Percentiles rank a stretch among this genome's conserved stretches.
phyloP scores from a whole-genome alignment of 2,888 invertebrate genomes.

The Mongoloraphidia duomilia region DNA sequence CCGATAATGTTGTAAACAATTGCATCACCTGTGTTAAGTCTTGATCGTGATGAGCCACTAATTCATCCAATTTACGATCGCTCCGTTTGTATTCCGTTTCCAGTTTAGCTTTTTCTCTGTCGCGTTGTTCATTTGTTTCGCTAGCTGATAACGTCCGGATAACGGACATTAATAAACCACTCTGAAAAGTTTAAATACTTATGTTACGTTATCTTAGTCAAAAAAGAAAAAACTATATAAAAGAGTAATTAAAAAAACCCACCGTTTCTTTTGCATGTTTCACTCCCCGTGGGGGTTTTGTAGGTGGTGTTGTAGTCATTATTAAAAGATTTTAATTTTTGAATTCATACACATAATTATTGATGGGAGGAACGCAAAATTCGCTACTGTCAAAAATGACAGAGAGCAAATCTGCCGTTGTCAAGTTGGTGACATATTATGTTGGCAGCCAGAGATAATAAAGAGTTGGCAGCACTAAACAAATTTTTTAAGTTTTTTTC shows the following conservation, averaged over 20 bases:
- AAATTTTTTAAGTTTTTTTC: too few species aligned
- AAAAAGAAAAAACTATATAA: constrained; percentile 6
- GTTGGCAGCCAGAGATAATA: too few species aligned
- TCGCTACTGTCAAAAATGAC: too few species aligned
- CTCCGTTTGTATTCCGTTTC: constrained; percentile 89
- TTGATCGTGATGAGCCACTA: constrained; percentile 76
- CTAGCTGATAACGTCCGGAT: constrained; percentile 88
- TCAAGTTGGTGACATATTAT: too few species aligned
- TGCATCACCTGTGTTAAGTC: constrained; percentile 70
- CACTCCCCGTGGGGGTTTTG: constrained; percentile 74
- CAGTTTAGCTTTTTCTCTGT: constrained; percentile 83
- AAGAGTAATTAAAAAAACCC: constrained; percentile 21
- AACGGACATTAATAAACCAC: constrained; percentile 83
- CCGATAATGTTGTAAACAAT: constrained; percentile 62
- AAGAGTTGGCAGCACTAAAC: too few species aligned
- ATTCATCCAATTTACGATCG: constrained; percentile 74
- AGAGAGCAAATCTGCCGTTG: too few species aligned
- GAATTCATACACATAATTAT: too few species aligned
- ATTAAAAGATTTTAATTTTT: constrained; percentile 10
- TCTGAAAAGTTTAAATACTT: constrained; percentile 34
- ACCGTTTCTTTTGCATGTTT: constrained; percentile 79
- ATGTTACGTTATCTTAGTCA: background rate
- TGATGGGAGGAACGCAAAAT: too few species aligned
- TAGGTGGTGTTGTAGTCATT: constrained; percentile 57
- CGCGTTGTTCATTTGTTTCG: constrained; percentile 83